These are phyloP conservation scores for Echiichthys vipera DNA, from an alignment of 2,797 vertebrate genomes.

Conservation along the genomic window DNA sequence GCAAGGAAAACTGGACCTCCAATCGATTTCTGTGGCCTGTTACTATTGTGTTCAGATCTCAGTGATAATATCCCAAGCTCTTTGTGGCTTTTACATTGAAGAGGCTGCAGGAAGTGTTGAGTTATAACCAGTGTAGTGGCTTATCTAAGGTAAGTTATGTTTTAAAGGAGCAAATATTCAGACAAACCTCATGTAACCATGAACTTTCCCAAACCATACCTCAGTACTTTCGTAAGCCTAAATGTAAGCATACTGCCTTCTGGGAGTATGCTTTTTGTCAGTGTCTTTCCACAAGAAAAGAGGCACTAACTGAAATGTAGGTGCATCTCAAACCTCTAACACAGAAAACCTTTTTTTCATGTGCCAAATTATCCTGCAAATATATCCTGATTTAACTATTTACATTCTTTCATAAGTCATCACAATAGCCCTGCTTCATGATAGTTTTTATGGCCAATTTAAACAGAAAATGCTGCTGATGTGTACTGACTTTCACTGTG, in stretches of 20 bases:
- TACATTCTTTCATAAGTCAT: neutral
- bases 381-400: neutral
- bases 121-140: neutral
- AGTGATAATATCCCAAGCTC: neutral
- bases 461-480: neutral
- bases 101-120: slow-evolving; percentile 6
- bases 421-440: neutral
- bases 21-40: neutral
- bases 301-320: neutral
- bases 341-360: neutral
- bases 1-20: neutral
- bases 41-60: neutral
- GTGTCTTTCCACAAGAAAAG: neutral
- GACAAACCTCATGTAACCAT: neutral
- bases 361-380: neutral
- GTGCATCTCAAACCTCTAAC: neutral
- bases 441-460: neutral
- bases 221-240: slow-evolving; percentile 6
- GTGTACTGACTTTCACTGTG: neutral
- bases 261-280: no score
- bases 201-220: neutral
- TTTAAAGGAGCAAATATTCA: neutral
- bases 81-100: neutral
- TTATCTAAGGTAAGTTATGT: neutral
- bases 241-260: neutral